A percentile compares a stretch with the other conserved stretches of the same genome.
phyloP scores from a whole-genome alignment of 2,888 invertebrate species.

The Andrena bucephala region DNA sequence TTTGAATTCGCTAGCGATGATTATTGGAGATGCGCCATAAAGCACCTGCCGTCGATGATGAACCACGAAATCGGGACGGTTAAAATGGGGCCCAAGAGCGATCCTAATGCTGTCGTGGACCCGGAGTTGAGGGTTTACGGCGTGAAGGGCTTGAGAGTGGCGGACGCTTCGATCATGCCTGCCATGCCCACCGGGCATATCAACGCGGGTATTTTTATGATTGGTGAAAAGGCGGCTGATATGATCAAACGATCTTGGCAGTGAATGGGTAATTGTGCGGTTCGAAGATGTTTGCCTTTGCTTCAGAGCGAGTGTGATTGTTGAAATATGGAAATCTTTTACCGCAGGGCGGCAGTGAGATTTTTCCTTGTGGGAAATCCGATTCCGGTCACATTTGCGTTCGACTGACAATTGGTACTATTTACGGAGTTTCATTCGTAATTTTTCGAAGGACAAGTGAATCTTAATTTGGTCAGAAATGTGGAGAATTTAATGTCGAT shows the following conservation, averaged over 20 bases:
- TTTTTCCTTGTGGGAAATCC: conserved; percentile 16
- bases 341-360: neutral
- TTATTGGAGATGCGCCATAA: conserved; percentile 89
- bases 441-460: too few species aligned
- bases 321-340: neutral
- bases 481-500: too few species aligned
- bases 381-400: conserved; percentile 1
- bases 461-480: too few species aligned
- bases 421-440: too few species aligned
- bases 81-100: conserved; percentile 86
- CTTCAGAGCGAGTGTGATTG: neutral
- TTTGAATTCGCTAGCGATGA: conserved; percentile 86
- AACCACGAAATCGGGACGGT: conserved; percentile 88
- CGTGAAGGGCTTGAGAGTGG: conserved; percentile 86
- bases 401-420: neutral
- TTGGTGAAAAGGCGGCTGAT: conserved; percentile 88
- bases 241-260: conserved; percentile 86
- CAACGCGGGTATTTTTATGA: conserved; percentile 87
- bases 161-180: conserved; percentile 88
- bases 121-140: conserved; percentile 86
- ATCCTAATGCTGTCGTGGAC: conserved; percentile 87
- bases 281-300: neutral
- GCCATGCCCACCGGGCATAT: conserved; percentile 87
- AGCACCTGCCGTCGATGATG: conserved; percentile 88
- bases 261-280: neutral